Evolutionary conservation across 2,888 invertebrate genomes (phyloP).

Genomic region (Incurvaria masculella): DNA sequence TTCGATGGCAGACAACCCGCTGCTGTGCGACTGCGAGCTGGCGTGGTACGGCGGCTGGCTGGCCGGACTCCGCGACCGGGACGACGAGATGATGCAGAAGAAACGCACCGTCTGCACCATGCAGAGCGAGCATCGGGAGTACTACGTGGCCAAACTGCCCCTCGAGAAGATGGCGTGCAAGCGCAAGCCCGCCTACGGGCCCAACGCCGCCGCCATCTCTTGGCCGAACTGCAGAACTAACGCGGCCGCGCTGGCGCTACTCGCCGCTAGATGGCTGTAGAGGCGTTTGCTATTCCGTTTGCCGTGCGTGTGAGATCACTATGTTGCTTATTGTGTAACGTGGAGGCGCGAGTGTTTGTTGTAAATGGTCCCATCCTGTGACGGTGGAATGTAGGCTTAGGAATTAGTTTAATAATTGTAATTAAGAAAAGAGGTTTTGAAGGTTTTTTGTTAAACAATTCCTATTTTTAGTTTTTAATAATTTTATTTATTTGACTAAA

Average conservation of each 20-base stretch:
- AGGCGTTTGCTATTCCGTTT: slow-evolving; percentile 7
- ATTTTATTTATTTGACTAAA: too few relatives aligned
- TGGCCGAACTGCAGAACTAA: slow-evolving; percentile 18
- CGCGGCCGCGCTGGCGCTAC: slow-evolving; percentile 26
- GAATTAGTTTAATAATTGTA: too few relatives aligned
- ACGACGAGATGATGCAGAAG: slow-evolving; percentile 87
- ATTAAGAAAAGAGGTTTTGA: too few relatives aligned
- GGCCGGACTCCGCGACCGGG: slow-evolving; percentile 71
- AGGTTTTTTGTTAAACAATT: too few relatives aligned
- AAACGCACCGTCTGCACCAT: slow-evolving; percentile 81
- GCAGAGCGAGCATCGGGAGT: slow-evolving; percentile 77
- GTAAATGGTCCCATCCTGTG: too few relatives aligned
- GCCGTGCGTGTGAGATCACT: not conserved
- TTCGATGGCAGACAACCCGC: slow-evolving; percentile 71
- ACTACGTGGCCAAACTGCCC: slow-evolving; percentile 77
- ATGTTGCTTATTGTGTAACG: too few relatives aligned
- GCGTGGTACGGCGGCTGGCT: slow-evolving; percentile 86
- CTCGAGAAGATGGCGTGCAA: slow-evolving; percentile 81
- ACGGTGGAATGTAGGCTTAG: too few relatives aligned
- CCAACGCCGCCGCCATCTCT: slow-evolving; percentile 27
- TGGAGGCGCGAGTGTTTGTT: slow-evolving; percentile 2
- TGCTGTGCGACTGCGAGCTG: slow-evolving; percentile 84
- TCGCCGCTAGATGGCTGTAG: slow-evolving; percentile 35
- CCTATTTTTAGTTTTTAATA: too few relatives aligned
- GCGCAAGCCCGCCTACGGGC: slow-evolving; percentile 56